phyloP scores from a whole-genome alignment of 2,888 invertebrate genomes.

The Pachymerium ferrugineum region DNA sequence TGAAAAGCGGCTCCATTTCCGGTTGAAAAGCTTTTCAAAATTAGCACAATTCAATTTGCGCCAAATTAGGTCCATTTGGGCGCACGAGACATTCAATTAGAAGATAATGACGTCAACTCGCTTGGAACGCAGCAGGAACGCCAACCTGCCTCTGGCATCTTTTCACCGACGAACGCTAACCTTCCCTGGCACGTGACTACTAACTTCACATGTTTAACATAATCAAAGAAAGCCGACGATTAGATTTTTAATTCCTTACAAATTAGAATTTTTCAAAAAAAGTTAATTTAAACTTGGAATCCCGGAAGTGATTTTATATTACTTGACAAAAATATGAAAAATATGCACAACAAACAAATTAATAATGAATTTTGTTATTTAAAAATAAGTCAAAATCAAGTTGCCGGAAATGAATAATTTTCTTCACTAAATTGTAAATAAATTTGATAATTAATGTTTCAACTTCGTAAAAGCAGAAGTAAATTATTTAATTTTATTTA shows the following conservation, averaged over 20 bases:
- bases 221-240: conserved; percentile 8
- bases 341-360: too few relatives aligned
- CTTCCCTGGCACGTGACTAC: not conserved
- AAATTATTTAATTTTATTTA: too few relatives aligned
- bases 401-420: too few relatives aligned
- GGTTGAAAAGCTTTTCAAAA: conserved; percentile 13
- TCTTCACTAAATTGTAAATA: too few relatives aligned
- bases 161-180: not conserved
- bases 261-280: not conserved
- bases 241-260: not conserved
- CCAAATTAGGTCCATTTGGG: conserved; percentile 13
- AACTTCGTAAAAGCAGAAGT: too few relatives aligned
- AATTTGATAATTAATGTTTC: too few relatives aligned
- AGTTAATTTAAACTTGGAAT: not conserved
- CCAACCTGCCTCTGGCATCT: conserved; percentile 13
- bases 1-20: not conserved
- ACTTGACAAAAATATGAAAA: too few relatives aligned
- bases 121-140: conserved; percentile 8
- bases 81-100: conserved; percentile 13
- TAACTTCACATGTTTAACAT: conserved; percentile 4
- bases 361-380: too few relatives aligned
- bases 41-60: conserved; percentile 13
- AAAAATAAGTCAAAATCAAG: too few relatives aligned
- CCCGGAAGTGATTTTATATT: too few relatives aligned
- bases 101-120: conserved; percentile 13